These are phyloP conservation scores for Phrixothrix hirtus DNA, from an alignment of 2,888 invertebrate genomes.

Conservation along the genomic window DNA sequence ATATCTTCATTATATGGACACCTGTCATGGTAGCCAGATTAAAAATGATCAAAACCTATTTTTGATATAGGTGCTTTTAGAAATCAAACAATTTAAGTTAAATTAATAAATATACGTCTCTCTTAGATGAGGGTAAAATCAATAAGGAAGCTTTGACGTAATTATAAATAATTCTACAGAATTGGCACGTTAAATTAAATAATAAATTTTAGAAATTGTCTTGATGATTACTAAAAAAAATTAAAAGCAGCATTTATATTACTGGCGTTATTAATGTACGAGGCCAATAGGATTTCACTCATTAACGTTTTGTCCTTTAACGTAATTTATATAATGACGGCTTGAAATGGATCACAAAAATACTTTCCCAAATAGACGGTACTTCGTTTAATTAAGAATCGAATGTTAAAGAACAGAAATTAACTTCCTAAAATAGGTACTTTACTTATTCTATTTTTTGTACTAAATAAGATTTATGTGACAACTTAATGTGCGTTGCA, in stretches of 20 bases:
- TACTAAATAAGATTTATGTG: conserved; percentile 20
- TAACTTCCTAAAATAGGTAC: not conserved
- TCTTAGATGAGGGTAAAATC: too few species aligned
- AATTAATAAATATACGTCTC: conserved; percentile 7
- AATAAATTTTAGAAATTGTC: not conserved
- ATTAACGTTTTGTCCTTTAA: not conserved
- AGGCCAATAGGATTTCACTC: not conserved
- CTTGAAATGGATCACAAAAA: not conserved
- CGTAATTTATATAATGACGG: not conserved
- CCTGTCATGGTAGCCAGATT: too few species aligned
- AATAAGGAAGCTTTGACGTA: too few species aligned
- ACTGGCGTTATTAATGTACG: not conserved
- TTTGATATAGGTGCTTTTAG: too few species aligned
- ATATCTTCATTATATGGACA: too few species aligned
- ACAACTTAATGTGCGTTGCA: conserved; percentile 24
- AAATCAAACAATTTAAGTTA: conserved; percentile 1
- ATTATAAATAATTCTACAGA: not conserved
- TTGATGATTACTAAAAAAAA: too few species aligned
- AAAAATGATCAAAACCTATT: too few species aligned
- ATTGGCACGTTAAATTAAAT: not conserved
- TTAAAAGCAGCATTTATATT: not conserved
- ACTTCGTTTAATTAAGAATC: not conserved
- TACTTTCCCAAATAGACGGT: not conserved
- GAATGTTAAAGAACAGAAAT: not conserved
- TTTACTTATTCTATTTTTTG: conserved; percentile 3